A percentile compares a stretch with the other conserved stretches of the same genome.
Conservation (phyloP, 35 echinoderm and acorn worm genomes). For the Heliocidaris erythrogramma region DNA sequence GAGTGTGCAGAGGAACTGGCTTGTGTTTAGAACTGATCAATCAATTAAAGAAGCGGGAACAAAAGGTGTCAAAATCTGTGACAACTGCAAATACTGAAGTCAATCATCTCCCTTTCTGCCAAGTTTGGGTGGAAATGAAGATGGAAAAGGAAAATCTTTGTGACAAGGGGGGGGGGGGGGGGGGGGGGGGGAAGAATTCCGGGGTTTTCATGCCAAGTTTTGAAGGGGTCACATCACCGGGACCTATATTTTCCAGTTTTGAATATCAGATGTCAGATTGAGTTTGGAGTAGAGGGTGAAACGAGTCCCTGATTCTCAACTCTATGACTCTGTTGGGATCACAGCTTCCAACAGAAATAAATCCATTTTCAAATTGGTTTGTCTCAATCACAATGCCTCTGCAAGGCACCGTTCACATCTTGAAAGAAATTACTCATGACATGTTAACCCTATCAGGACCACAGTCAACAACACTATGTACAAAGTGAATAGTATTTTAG, state of each 20-base stretch:
- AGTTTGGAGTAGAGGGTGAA: not conserved
- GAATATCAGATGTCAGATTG: constrained; percentile 1
- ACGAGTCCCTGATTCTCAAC: not conserved
- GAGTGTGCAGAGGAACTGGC: too few relatives aligned
- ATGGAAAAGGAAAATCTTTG: not conserved
- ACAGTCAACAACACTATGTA: too few relatives aligned
- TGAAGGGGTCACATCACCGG: constrained; percentile 7
- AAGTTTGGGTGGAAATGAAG: not conserved
- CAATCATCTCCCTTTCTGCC: not conserved
- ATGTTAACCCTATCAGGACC: too few relatives aligned
- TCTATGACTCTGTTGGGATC: not conserved
- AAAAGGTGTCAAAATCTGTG: constrained; percentile 9
- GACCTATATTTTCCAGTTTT: constrained; percentile 18
- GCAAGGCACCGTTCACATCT: not conserved
- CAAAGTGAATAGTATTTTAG: too few relatives aligned
- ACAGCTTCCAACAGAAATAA: not conserved
- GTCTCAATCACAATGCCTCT: not conserved
- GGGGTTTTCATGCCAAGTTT: not conserved
- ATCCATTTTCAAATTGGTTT: not conserved
- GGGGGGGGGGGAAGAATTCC: not conserved
- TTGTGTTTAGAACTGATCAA: not conserved
- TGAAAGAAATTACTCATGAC: not conserved
- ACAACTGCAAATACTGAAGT: constrained; percentile 1
- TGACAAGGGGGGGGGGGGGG: not conserved
- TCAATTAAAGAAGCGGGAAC: not conserved